Conservation (phyloP, 1,140 invertebrate species). For the Tigriopus japonicus region DNA sequence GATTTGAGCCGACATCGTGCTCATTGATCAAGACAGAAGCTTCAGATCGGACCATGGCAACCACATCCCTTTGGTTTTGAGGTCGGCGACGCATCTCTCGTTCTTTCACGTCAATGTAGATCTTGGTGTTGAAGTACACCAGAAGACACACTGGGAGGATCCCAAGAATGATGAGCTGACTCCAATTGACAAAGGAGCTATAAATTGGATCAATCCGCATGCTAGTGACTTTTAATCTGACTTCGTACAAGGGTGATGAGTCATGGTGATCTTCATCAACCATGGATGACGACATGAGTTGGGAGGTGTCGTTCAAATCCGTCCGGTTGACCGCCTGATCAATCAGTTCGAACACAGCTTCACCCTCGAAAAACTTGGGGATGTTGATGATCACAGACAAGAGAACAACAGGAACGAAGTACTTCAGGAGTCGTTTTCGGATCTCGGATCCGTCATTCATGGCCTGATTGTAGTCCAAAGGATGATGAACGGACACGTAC, state of each 20-base stretch:
- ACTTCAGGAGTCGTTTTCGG: neutral
- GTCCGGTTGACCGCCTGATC: neutral
- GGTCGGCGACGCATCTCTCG: neutral
- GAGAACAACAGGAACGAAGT: neutral
- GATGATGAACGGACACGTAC: conserved; percentile 6
- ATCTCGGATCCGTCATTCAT: neutral
- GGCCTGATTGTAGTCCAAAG: conserved; percentile 4
- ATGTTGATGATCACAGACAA: neutral
- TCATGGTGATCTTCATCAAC: too few relatives aligned
- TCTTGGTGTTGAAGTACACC: conserved; percentile 7
- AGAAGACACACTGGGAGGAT: conserved; percentile 1
- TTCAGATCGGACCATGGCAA: too few relatives aligned
- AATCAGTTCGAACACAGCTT: neutral
- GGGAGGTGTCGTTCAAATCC: too few relatives aligned
- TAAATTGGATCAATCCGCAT: conserved; percentile 2
- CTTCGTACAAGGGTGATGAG: neutral
- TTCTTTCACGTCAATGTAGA: conserved; percentile 3
- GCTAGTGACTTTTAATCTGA: neutral
- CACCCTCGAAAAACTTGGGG: neutral
- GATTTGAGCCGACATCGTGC: too few relatives aligned
- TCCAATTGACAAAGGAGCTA: neutral
- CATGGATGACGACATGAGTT: too few relatives aligned
- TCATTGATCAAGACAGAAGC: too few relatives aligned
- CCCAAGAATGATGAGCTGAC: conserved; percentile 4
- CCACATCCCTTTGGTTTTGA: neutral